Percentiles rank a stretch among this genome's conserved stretches.
Evolutionary conservation across 2,888 invertebrate genomes (phyloP).

Genomic region (Agrenia bidenticulata): DNA sequence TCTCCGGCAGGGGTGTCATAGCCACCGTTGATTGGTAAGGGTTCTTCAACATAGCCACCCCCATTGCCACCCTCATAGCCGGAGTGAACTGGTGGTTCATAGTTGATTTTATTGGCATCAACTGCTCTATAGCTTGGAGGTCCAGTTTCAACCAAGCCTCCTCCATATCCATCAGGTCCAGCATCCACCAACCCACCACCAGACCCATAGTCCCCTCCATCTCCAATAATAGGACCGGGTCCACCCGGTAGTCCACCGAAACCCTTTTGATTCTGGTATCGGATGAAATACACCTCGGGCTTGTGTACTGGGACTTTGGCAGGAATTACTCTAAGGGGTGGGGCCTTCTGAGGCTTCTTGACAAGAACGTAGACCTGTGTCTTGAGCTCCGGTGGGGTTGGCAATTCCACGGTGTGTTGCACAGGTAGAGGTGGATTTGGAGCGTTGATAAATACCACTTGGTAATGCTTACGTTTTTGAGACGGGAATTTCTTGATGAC

Average conservation of each 20-base stretch:
- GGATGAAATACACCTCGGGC: constrained; percentile 20
- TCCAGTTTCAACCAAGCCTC: neutral
- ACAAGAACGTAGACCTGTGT: constrained; percentile 19
- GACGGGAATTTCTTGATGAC: constrained; percentile 3
- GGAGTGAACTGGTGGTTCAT: neutral
- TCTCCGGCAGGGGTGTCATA: too few relatives aligned
- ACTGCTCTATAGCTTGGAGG: too few relatives aligned
- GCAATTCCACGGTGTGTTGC: constrained; percentile 18
- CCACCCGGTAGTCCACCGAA: neutral
- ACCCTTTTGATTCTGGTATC: constrained; percentile 8
- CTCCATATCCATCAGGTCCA: neutral
- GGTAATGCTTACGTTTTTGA: constrained; percentile 13
- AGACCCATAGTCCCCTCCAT: too few relatives aligned
- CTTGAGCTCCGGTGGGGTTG: constrained; percentile 11
- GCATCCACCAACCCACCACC: too few relatives aligned
- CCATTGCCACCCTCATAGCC: too few relatives aligned
- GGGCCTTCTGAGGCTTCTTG: constrained; percentile 14
- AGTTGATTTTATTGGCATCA: too few relatives aligned
- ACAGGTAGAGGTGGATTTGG: constrained; percentile 4
- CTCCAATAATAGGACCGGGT: neutral
- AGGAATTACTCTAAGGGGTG: constrained; percentile 15
- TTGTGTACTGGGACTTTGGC: constrained; percentile 9
- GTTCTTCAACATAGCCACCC: too few relatives aligned
- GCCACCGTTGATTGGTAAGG: too few relatives aligned
- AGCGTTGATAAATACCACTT: constrained; percentile 18